Conservation (phyloP, 1,140 invertebrate species). For the Drosophila bifasciata region DNA sequence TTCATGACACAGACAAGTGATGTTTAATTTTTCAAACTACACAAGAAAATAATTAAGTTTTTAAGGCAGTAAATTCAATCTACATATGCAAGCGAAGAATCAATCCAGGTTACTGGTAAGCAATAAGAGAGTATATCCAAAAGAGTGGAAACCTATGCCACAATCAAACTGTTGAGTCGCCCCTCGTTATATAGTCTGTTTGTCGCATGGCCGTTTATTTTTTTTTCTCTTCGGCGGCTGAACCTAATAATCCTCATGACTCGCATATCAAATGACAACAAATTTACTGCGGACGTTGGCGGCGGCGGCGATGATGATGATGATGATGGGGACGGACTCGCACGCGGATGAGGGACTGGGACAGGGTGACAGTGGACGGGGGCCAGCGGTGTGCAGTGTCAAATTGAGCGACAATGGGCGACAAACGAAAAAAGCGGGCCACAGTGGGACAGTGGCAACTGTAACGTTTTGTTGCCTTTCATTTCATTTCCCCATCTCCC, state of each 20-base stretch:
- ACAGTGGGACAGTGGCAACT: slow-evolving; percentile 81
- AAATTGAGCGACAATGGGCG: slow-evolving; percentile 81
- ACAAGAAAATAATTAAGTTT: too few species aligned
- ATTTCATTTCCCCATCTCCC: slow-evolving; percentile 21
- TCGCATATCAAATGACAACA: slow-evolving; percentile 83
- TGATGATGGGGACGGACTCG: too few species aligned
- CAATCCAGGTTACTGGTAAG: too few species aligned
- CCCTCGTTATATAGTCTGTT: slow-evolving; percentile 49
- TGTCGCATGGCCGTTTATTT: slow-evolving; percentile 55
- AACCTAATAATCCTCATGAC: slow-evolving; percentile 83
- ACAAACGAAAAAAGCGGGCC: slow-evolving; percentile 61
- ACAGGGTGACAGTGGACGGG: slow-evolving; percentile 2
- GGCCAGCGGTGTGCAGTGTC: slow-evolving; percentile 65
- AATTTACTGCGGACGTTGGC: slow-evolving; percentile 73
- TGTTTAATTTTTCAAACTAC: too few species aligned
- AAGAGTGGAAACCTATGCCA: background rate
- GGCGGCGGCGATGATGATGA: too few species aligned
- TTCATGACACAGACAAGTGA: too few species aligned
- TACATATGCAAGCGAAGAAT: too few species aligned
- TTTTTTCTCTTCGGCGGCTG: slow-evolving; percentile 51
- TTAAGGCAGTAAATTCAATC: too few species aligned
- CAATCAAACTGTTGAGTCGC: background rate
- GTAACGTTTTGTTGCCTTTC: slow-evolving; percentile 79
- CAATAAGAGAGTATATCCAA: too few species aligned
- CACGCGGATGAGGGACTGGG: background rate